Conservation (phyloP, 2,113 vertebrate species). For the Podiceps cristatus region DNA sequence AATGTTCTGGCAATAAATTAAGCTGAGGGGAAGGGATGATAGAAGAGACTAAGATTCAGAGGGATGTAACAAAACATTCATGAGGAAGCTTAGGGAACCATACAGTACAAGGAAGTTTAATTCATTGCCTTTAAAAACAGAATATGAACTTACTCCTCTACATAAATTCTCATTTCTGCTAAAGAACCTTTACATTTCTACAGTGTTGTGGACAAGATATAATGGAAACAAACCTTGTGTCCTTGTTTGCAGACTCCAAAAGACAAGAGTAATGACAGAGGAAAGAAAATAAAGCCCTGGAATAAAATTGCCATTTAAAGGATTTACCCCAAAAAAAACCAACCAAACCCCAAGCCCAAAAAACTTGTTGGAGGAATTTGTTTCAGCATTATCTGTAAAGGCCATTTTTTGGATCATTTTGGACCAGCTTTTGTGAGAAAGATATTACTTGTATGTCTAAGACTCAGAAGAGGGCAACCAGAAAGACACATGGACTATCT, state of each 20-base stretch:
- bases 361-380: background rate
- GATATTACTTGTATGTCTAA: background rate
- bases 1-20: constrained; percentile 46
- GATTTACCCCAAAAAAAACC: background rate
- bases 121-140: background rate
- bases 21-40: background rate
- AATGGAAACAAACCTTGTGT: background rate
- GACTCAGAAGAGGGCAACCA: background rate
- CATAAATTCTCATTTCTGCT: background rate
- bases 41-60: background rate
- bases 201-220: background rate
- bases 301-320: background rate
- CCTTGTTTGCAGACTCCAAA: background rate
- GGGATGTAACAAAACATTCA: background rate
- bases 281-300: background rate
- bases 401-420: background rate
- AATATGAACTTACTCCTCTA: background rate
- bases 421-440: background rate
- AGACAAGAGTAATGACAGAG: background rate
- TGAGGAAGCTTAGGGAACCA: background rate
- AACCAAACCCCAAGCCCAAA: background rate
- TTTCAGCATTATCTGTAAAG: background rate
- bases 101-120: background rate
- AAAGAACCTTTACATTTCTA: background rate
- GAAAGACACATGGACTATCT: background rate